Evolutionary conservation across 2,113 vertebrate species (phyloP).

Genomic region (Paralichthys olivaceus): DNA sequence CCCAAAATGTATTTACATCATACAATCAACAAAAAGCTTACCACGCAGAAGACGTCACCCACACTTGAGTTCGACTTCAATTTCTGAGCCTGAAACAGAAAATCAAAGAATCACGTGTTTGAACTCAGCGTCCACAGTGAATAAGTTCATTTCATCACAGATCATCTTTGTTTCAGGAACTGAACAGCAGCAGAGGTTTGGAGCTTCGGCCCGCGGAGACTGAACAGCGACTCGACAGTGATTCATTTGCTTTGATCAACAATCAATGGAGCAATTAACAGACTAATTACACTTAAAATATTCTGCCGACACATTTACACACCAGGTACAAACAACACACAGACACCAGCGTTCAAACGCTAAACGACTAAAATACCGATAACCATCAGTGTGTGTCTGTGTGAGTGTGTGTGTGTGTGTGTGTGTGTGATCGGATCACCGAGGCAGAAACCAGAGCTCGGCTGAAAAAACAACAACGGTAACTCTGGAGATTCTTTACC

Average conservation of each 20-base stretch:
- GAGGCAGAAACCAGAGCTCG: neutral
- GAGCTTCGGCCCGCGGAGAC: neutral
- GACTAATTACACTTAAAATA: conserved; percentile 25
- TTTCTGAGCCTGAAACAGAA: conserved; percentile 78
- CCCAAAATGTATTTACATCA: too few relatives aligned
- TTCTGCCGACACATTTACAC: conserved; percentile 9
- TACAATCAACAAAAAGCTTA: conserved; percentile 41
- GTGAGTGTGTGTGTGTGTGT: neutral
- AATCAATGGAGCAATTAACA: conserved; percentile 33
- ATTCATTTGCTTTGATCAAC: conserved; percentile 28
- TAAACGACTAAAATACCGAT: conserved; percentile 18
- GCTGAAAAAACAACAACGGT: neutral
- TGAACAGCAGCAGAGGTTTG: neutral
- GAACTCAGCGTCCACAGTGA: neutral
- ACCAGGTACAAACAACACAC: conserved; percentile 14
- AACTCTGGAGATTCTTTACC: conserved; percentile 42
- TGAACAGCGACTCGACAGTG: neutral
- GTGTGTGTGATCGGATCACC: neutral
- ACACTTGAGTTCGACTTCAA: conserved; percentile 78
- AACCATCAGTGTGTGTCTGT: neutral
- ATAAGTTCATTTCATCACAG: too few relatives aligned
- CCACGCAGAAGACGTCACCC: conserved; percentile 77
- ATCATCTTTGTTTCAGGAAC: neutral
- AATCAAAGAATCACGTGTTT: neutral
- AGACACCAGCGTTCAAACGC: neutral